Conservation (phyloP, 2,113 vertebrate genomes). For the Aegithalos caudatus region DNA sequence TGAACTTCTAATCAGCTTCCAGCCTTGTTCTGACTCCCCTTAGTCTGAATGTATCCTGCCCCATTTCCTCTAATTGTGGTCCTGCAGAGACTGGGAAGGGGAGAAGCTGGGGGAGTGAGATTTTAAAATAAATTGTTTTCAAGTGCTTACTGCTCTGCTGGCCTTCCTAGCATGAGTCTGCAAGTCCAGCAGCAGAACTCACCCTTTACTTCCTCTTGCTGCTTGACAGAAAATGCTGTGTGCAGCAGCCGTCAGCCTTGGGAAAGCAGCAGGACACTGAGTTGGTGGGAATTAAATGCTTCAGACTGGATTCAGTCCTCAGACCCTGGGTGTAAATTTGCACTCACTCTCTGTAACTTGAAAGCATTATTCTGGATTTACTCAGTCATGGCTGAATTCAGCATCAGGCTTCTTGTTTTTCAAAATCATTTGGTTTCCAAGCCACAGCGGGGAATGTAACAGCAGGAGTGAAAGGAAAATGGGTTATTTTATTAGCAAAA, state of each 20-base stretch:
- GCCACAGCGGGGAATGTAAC: background rate
- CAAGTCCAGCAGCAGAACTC: conserved; percentile 27
- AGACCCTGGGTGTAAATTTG: background rate
- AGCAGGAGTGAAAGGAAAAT: background rate
- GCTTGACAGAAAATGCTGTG: background rate
- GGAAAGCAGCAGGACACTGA: background rate
- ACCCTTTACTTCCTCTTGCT: background rate
- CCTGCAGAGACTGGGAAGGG: background rate
- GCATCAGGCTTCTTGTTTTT: background rate
- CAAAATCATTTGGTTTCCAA: conserved; percentile 3
- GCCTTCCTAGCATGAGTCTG: background rate
- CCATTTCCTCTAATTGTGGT: conserved; percentile 17
- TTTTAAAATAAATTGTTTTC: background rate
- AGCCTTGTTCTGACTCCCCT: background rate
- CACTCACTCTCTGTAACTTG: background rate
- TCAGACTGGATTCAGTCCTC: background rate
- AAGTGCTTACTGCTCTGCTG: background rate
- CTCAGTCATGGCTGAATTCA: background rate
- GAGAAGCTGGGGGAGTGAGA: background rate
- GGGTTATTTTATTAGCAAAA: conserved; percentile 34
- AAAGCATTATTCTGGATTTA: background rate
- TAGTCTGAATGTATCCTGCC: background rate
- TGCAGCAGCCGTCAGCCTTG: background rate
- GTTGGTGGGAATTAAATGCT: background rate
- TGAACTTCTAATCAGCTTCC: background rate